A percentile compares a stretch with the other conserved stretches of the same genome.
Conservation (phyloP, 2,888 invertebrate species). For the Salpingus planirostris region DNA sequence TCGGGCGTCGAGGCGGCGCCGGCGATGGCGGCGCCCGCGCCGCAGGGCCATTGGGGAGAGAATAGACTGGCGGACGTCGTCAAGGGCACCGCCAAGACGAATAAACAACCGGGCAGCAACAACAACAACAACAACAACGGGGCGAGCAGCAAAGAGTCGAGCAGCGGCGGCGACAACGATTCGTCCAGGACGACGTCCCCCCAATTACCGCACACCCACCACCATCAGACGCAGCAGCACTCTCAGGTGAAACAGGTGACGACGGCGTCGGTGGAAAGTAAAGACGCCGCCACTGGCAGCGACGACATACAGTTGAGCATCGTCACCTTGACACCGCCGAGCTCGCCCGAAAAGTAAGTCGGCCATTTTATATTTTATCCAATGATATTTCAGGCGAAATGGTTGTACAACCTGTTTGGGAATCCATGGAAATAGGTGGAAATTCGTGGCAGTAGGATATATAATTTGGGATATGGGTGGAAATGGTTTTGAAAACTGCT, state of each 20-base stretch:
- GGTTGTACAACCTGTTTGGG: no score
- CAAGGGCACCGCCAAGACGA: constrained; percentile 59
- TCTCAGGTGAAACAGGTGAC: constrained; percentile 14
- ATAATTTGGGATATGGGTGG: no score
- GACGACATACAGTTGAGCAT: constrained; percentile 40
- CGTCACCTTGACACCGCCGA: constrained; percentile 48
- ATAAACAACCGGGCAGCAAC: constrained; percentile 27
- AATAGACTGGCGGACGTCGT: constrained; percentile 71
- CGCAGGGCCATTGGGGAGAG: constrained; percentile 44
- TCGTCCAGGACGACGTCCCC: constrained; percentile 36
- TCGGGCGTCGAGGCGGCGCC: constrained; percentile 18
- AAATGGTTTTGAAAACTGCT: no score
- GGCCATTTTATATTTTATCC: no score
- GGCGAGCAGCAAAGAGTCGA: constrained; percentile 25
- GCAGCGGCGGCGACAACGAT: constrained; percentile 31
- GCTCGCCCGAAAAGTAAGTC: constrained; percentile 54
- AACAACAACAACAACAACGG: no score
- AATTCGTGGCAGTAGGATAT: no score
- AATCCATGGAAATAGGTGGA: no score
- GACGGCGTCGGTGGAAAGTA: constrained; percentile 25
- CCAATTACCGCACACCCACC: neutral
- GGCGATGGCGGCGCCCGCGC: constrained; percentile 23
- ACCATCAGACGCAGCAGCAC: constrained; percentile 14
- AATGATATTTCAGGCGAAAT: no score
- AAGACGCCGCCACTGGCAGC: constrained; percentile 28